A percentile compares a stretch with the other conserved stretches of the same genome.
phyloP scores from a whole-genome alignment of 2,888 invertebrate species.

The Dinocampus coccinellae region DNA sequence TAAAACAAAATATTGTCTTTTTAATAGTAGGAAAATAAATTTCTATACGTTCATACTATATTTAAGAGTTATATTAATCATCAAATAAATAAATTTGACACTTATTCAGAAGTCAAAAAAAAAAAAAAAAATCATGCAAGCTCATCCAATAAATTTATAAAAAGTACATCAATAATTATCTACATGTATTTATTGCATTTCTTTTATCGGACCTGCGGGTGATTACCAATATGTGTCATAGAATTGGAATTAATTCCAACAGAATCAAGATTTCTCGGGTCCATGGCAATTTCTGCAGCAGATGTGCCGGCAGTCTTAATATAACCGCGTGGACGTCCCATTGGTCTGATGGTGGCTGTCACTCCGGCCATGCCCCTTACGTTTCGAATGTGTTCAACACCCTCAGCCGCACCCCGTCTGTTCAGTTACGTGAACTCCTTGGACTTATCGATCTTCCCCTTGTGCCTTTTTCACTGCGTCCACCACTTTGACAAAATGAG shows the following conservation, averaged over 20 bases:
- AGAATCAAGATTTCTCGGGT: conserved; percentile 57
- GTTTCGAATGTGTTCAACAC: conserved; percentile 16
- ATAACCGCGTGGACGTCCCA: conserved; percentile 46
- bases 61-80: neutral
- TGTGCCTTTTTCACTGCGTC: neutral
- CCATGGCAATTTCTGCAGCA: conserved; percentile 61
- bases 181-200: neutral
- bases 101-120: neutral
- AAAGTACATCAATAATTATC: conserved; percentile 2
- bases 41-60: neutral
- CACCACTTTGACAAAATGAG: neutral
- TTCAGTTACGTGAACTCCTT: conserved; percentile 18
- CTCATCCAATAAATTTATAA: neutral
- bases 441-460: conserved; percentile 32
- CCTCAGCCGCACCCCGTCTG: conserved; percentile 27
- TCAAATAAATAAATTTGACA: neutral
- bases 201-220: conserved; percentile 50
- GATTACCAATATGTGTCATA: conserved; percentile 41
- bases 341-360: conserved; percentile 38
- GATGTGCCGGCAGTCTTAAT: conserved; percentile 37
- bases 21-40: neutral
- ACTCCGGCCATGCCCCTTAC: conserved; percentile 14
- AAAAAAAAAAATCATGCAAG: too few relatives aligned
- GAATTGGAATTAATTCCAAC: conserved; percentile 14
- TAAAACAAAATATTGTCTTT: neutral